Evolutionary conservation across 1,140 invertebrate species (phyloP), one percentile per base, ranked within the genome.

Genomic region (Andricus grossulariae): DNA sequence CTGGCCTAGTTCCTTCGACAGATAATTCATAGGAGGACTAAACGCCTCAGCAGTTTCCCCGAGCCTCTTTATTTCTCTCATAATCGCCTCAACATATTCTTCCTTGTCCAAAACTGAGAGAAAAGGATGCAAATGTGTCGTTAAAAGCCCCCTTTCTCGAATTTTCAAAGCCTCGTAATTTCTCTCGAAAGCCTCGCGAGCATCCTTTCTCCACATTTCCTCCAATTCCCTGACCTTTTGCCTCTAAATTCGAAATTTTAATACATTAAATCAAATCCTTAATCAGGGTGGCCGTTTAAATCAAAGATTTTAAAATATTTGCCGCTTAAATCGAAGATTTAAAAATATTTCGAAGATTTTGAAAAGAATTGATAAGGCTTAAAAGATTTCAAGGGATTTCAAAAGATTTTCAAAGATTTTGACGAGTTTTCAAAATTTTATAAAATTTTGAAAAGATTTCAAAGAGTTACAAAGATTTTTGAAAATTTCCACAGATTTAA

Each of bases 1-100:
- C n/a, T 89, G 86, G 21, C 97, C 97, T 0, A 98, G 85, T n/a
- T 94, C 91, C 78, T 91, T 90, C 83, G 95, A 94, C 13, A 98
- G 88, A 50, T 93, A 85, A 71, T 89, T 91, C 3, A 95, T 90
- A 4, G 93, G 93, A 0, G 94, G 95, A 89, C 96, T 97, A 88
- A 95, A 98, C 0, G 93, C 94, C 85, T 97, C 96, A 0, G 96
- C 97, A 3, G 94, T 95, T 82, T 95, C 92, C 0, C 94, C 94
- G 16, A 97, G 82, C 77, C 93, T 93, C 74, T 91, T 91, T 7
- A 96, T 92, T 90, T 97, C 95, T 86, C 93, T 90, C 77, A 95
- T 90, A 55, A 94, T 92, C 55, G 84, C 89, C 76, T 95, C 93
- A 1, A 95, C 92, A 86, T 95, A 96, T 75, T 94, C 91, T 18